Evolutionary conservation across 1,140 invertebrate species (phyloP).

Genomic region (Cyclina sinensis): DNA sequence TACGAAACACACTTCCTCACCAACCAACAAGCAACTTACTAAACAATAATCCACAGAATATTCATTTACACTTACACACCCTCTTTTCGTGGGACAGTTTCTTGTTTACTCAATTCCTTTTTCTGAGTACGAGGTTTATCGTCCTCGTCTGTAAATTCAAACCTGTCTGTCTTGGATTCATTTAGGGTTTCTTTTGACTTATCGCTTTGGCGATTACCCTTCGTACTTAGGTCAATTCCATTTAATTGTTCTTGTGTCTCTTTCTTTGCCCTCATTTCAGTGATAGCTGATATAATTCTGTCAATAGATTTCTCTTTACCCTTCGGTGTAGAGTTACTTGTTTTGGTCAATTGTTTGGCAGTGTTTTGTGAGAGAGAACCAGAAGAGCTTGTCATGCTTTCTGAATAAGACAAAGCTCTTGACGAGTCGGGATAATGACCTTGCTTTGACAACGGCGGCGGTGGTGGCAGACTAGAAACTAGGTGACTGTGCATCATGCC

Average conservation of each 20-base stretch:
- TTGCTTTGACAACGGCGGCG: slow-evolving; percentile 26
- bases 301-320: slow-evolving; percentile 58
- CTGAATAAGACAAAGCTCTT: slow-evolving; percentile 43
- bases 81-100: background rate
- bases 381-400: background rate
- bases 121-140: background rate
- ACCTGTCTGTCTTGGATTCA: slow-evolving; percentile 19
- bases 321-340: slow-evolving; percentile 11
- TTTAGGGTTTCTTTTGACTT: background rate
- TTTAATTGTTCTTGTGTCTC: slow-evolving; percentile 61
- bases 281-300: slow-evolving; percentile 59
- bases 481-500: slow-evolving; percentile 57
- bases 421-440: slow-evolving; percentile 12
- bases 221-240: slow-evolving; percentile 62
- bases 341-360: slow-evolving; percentile 19
- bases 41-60: background rate
- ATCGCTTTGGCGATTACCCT: slow-evolving; percentile 10
- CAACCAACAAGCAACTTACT: background rate
- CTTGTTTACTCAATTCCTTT: background rate
- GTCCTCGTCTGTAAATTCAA: slow-evolving; percentile 52
- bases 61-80: slow-evolving; percentile 5
- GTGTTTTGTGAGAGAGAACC: slow-evolving; percentile 12
- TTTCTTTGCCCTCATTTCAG: slow-evolving; percentile 56
- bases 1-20: too few relatives aligned
- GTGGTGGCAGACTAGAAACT: slow-evolving; percentile 37